These are phyloP conservation scores for Idaea dimidiata DNA, from an alignment of 2,888 invertebrate genomes.

Conservation along the genomic window DNA sequence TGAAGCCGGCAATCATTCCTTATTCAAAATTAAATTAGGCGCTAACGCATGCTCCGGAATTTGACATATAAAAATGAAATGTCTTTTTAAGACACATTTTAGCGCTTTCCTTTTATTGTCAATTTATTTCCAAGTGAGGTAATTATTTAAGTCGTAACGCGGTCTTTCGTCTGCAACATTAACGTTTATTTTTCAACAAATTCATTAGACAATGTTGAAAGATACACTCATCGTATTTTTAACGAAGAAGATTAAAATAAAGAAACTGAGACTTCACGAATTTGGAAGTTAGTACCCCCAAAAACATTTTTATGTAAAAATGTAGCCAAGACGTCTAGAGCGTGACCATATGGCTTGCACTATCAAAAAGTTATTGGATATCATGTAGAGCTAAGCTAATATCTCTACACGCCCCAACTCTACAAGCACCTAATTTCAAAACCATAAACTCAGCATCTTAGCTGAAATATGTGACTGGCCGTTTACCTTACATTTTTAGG, in stretches of 20 bases:
- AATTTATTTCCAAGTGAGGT: constrained; percentile 24
- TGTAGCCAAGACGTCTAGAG: too few species aligned
- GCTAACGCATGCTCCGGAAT: constrained; percentile 37
- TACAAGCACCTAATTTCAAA: too few species aligned
- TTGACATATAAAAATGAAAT: constrained; percentile 42
- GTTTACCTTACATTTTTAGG: too few species aligned
- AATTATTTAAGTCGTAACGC: constrained; percentile 38
- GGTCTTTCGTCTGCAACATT: constrained; percentile 37
- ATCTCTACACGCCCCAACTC: too few species aligned
- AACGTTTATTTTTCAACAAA: constrained; percentile 35
- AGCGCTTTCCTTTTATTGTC: constrained; percentile 26
- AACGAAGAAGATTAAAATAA: neutral
- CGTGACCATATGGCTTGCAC: too few species aligned
- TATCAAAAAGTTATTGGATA: too few species aligned
- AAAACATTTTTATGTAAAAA: too few species aligned
- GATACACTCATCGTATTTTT: constrained; percentile 24
- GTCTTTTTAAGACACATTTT: constrained; percentile 45
- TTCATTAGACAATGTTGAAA: constrained; percentile 32
- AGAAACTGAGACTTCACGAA: neutral
- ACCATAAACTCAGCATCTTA: too few species aligned
- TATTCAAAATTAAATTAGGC: constrained; percentile 52
- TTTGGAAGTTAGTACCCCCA: too few species aligned
- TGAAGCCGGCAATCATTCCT: constrained; percentile 44
- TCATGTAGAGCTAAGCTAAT: too few species aligned
- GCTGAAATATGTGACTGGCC: too few species aligned